phyloP scores from a whole-genome alignment of 2,113 vertebrate genomes.

The Anoplopoma fimbria region DNA sequence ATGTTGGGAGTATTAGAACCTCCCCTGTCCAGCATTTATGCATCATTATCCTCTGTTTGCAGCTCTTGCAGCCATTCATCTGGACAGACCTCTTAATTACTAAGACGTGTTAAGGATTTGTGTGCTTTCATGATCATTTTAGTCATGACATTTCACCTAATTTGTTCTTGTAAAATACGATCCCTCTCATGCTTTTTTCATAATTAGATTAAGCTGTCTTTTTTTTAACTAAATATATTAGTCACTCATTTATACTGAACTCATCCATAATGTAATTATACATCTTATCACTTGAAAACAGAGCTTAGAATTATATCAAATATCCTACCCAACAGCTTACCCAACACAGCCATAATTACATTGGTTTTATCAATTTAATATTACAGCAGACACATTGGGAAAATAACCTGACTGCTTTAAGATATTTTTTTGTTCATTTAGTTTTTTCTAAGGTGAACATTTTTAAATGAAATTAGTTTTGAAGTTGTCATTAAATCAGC shows the following conservation, averaged over 20 bases:
- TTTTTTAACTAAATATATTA: conserved; percentile 38
- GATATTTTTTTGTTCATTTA: conserved; percentile 10
- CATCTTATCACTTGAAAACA: conserved; percentile 53
- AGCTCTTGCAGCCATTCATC: conserved; percentile 42
- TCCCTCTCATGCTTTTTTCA: conserved; percentile 33
- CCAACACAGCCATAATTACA: conserved; percentile 44
- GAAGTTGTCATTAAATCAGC: conserved; percentile 56
- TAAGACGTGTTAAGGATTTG: conserved; percentile 43
- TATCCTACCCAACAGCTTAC: conserved; percentile 27
- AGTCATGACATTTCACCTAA: conserved; percentile 30
- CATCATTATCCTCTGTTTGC: conserved; percentile 47
- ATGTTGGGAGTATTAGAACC: conserved; percentile 45
- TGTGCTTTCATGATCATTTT: conserved; percentile 39
- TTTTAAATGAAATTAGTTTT: conserved; percentile 50
- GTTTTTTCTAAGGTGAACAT: conserved; percentile 10
- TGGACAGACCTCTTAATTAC: conserved; percentile 64
- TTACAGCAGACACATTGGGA: conserved; percentile 13
- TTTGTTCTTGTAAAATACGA: conserved; percentile 41
- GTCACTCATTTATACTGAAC: conserved; percentile 28
- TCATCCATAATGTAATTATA: conserved; percentile 54
- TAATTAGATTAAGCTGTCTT: conserved; percentile 50
- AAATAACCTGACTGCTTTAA: conserved; percentile 16
- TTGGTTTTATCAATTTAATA: conserved; percentile 46
- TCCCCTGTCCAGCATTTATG: conserved; percentile 42
- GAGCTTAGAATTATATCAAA: conserved; percentile 39